Base-by-base conservation (phyloP, 2,113 vertebrate genomes). In the Chloebia gouldiae region DNA sequence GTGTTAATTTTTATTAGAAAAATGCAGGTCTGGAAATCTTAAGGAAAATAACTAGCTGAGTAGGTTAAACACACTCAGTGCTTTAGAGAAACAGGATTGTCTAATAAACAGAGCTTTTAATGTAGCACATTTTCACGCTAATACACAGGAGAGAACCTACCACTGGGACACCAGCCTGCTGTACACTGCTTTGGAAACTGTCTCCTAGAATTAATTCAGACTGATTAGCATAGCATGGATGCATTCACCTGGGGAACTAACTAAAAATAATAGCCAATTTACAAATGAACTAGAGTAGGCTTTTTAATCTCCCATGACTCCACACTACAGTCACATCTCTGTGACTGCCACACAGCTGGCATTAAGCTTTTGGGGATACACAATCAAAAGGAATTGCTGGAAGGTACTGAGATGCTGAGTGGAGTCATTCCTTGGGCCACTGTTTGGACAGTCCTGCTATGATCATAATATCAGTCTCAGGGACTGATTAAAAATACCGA, bases 181-280 rank as follows among this genome's bases (percentile, higher is more conserved):
- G 19, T 25, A 56, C 0, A 0, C 15, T 0, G 0, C 86, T 93
- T 86, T 56, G 56, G 83, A 95, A 94, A 85, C 71, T 57, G 44
- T 51, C 75, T 88, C 66, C 50, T 30, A 61, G 81, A 91, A 95
- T 90, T 92, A 94, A 94, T 94, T 92, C 91, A 86, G 64, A 65
- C 56, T 94, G 78, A 88, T 94, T 88, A 95, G 51, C 76, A 83
- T 71, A 91, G 70, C 70, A 72, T 37, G 50, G 66, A 85, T 80
- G 61, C 13, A 0, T 87, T 88, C 76, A 94, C 91, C 84, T 95
- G 83, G 56, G 56, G 72, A 93, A 84, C 65, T 91, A 91, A 93
- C 87, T 87, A 92, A 94, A 96, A 94, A 92, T 91, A 95, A 88
- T 53, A 88, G 80, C 75, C 66, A 87, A 93, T 94, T 90, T 95